Evolutionary conservation across 2,113 vertebrate genomes (phyloP).

Genomic region (Andinoacara biseriatus): DNA sequence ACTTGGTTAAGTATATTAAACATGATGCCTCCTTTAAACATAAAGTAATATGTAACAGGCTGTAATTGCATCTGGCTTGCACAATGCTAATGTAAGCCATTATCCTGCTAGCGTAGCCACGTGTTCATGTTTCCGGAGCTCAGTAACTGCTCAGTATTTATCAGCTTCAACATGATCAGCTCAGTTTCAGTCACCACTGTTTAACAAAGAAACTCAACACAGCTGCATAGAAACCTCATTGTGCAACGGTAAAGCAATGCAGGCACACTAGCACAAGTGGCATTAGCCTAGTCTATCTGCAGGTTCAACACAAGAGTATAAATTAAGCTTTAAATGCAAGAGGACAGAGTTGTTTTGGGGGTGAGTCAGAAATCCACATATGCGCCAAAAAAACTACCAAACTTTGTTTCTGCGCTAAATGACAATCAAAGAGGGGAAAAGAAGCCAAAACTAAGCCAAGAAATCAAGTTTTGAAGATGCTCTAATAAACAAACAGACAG

Average conservation of each 20-base stretch:
- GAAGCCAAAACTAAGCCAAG: not conserved
- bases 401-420: not conserved
- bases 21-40: not conserved
- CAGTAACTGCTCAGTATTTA: not conserved
- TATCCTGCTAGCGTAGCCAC: not conserved
- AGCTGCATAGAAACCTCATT: not conserved
- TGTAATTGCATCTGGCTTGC: slow-evolving; percentile 6
- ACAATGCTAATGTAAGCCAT: not conserved
- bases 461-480: not conserved
- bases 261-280: no score
- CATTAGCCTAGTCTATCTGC: no score
- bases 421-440: not conserved
- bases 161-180: not conserved
- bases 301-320: no score
- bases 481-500: no score
- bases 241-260: not conserved
- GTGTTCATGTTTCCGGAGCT: not conserved
- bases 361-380: no score
- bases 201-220: not conserved
- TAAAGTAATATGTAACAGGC: not conserved
- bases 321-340: no score
- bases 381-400: no score
- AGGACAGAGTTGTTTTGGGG: no score
- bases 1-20: not conserved
- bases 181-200: not conserved